These are phyloP conservation scores for Psilopsiagon aymara DNA, from an alignment of 2,113 vertebrate genomes.

Conservation along the genomic window DNA sequence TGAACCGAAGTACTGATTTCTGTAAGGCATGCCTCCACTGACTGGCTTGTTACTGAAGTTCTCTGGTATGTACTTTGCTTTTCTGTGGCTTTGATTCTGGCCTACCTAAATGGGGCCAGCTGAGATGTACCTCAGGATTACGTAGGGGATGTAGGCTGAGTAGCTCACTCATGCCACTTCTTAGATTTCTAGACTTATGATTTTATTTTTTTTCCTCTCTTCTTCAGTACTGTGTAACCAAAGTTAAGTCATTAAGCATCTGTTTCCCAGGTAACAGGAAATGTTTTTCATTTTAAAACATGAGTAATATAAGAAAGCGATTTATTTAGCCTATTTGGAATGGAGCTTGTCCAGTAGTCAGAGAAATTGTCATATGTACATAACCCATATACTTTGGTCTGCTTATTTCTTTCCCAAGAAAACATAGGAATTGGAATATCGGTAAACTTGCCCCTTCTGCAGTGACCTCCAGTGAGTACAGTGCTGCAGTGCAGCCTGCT, in stretches of 20 bases:
- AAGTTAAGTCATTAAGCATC: not conserved
- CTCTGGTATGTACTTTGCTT: fast-evolving
- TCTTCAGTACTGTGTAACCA: not conserved
- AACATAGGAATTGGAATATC: fast-evolving
- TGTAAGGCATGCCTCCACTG: not conserved
- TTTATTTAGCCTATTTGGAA: not conserved
- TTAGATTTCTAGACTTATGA: not conserved
- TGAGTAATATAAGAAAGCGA: not conserved
- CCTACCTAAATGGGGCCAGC: not conserved
- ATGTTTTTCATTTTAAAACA: not conserved
- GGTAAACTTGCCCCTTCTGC: not conserved
- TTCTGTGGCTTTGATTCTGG: not conserved
- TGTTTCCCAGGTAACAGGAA: not conserved
- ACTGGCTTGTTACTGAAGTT: not conserved
- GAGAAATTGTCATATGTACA: not conserved
- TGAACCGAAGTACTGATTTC: not conserved
- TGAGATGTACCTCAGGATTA: not conserved
- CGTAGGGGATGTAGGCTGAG: not conserved
- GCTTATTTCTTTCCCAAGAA: not conserved
- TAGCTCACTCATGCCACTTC: not conserved
- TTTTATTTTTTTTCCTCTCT: not conserved
- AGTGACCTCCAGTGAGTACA: not conserved
- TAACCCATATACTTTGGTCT: not conserved
- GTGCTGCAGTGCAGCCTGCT: not conserved
- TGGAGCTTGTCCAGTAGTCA: not conserved